Conservation (phyloP, 2,113 vertebrate genomes). For the Ardeotis arabs region DNA sequence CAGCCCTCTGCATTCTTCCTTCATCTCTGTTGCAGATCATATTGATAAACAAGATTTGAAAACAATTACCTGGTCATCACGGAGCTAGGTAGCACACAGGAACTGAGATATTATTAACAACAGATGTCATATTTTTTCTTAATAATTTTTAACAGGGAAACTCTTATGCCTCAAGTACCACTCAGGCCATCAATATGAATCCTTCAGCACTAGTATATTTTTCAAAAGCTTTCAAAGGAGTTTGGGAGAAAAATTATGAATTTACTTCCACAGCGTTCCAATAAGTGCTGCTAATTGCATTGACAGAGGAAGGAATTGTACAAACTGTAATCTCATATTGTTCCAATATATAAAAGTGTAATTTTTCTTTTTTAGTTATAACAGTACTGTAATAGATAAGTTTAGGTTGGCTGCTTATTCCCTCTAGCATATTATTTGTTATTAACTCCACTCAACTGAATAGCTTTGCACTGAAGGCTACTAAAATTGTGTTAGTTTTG, state of each 20-base stretch:
- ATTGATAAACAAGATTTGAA: conserved; percentile 26
- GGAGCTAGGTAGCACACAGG: neutral
- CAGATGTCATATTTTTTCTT: neutral
- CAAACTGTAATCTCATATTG: neutral
- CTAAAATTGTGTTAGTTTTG: neutral
- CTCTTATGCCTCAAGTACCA: neutral
- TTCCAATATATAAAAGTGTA: neutral
- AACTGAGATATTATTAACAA: neutral
- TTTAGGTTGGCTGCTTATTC: neutral
- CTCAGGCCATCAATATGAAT: neutral
- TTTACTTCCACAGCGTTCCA: neutral
- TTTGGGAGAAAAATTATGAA: neutral
- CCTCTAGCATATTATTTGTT: neutral
- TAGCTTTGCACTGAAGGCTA: neutral
- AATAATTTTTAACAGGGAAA: neutral
- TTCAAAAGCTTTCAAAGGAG: neutral
- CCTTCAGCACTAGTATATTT: neutral
- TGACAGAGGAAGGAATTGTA: neutral
- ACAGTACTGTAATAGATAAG: neutral
- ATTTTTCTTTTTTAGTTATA: neutral
- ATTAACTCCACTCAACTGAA: neutral
- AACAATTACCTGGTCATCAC: neutral
- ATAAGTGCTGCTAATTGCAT: neutral
- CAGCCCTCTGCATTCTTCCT: neutral
- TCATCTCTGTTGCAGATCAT: conserved; percentile 3